Evolutionary conservation across 2,113 vertebrate species (phyloP).

Genomic region (Forbesichthys papilliferus): DNA sequence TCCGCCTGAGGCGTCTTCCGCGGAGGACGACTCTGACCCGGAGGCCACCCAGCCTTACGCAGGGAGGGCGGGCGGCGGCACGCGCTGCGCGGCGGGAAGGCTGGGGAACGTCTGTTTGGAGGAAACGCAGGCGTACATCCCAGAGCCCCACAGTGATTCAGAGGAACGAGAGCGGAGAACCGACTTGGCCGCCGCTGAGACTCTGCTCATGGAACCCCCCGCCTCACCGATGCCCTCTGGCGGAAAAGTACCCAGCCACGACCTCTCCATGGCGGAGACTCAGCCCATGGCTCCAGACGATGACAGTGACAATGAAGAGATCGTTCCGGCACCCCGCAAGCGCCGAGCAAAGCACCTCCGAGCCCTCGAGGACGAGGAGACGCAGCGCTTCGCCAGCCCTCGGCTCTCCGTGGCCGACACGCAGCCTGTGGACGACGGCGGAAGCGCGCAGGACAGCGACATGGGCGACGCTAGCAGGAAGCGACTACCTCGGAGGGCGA

Average conservation of each 20-base stretch:
- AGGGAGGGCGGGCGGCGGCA: conserved; percentile 14
- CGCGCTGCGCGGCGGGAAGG: conserved; percentile 13
- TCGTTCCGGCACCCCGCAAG: background rate
- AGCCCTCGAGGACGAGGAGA: conserved; percentile 24
- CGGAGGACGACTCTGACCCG: conserved; percentile 40
- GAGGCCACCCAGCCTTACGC: conserved; percentile 50
- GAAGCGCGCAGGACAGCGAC: conserved; percentile 2
- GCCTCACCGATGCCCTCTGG: conserved; percentile 32
- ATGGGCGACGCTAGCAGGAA: background rate
- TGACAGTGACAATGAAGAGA: conserved; percentile 18
- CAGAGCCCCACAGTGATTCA: conserved; percentile 15
- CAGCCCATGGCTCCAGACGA: conserved; percentile 26
- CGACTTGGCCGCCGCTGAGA: conserved; percentile 31
- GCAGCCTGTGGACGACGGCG: conserved; percentile 36
- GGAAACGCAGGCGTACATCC: conserved; percentile 66
- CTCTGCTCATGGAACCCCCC: conserved; percentile 22
- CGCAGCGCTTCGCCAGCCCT: conserved; percentile 24
- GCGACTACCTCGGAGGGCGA: background rate
- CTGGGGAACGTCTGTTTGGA: conserved; percentile 48
- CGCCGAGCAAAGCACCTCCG: background rate
- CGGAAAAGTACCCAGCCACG: conserved; percentile 13
- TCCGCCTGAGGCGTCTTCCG: conserved; percentile 7
- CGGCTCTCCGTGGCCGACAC: conserved; percentile 37
- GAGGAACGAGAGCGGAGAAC: conserved; percentile 27
- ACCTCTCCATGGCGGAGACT: conserved; percentile 30